Conservation (phyloP, 2,888 invertebrate species). For the Pollenia angustigena region DNA sequence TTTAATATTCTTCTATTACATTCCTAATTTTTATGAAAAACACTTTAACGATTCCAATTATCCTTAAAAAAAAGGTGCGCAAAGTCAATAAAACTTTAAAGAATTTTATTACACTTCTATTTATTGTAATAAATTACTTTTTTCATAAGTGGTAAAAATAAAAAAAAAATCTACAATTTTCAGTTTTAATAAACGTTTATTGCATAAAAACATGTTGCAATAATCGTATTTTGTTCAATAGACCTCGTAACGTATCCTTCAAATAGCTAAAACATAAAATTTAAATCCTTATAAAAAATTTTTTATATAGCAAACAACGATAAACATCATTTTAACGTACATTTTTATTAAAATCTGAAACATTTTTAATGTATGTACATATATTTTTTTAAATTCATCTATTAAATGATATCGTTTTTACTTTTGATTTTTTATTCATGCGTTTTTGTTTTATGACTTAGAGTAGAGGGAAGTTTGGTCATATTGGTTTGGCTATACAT, state of each 20-base stretch:
- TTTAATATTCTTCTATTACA: too few relatives aligned
- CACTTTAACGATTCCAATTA: too few relatives aligned
- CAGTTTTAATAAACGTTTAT: conserved; percentile 2
- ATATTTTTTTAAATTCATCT: conserved; percentile 7
- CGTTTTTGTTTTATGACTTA: neutral
- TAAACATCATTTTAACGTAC: conserved; percentile 16
- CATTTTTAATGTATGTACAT: conserved; percentile 3
- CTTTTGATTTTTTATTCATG: neutral
- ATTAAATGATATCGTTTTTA: conserved; percentile 18
- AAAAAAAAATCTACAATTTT: conserved; percentile 1
- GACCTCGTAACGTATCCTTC: neutral
- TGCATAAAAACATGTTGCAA: conserved; percentile 19
- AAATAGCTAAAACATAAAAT: conserved; percentile 39
- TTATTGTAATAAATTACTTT: neutral
- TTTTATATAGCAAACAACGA: neutral
- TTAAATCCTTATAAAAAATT: conserved; percentile 43
- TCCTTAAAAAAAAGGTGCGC: too few relatives aligned
- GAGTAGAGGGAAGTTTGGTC: too few relatives aligned
- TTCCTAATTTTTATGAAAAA: too few relatives aligned
- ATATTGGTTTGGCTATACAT: too few relatives aligned
- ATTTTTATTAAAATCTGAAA: neutral
- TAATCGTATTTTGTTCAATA: conserved; percentile 5
- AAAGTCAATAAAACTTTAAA: too few relatives aligned
- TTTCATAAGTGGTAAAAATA: neutral
- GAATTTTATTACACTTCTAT: too few relatives aligned